Base-by-base conservation (phyloP, 2,797 vertebrate genomes). In the Notamacropus eugenii region DNA sequence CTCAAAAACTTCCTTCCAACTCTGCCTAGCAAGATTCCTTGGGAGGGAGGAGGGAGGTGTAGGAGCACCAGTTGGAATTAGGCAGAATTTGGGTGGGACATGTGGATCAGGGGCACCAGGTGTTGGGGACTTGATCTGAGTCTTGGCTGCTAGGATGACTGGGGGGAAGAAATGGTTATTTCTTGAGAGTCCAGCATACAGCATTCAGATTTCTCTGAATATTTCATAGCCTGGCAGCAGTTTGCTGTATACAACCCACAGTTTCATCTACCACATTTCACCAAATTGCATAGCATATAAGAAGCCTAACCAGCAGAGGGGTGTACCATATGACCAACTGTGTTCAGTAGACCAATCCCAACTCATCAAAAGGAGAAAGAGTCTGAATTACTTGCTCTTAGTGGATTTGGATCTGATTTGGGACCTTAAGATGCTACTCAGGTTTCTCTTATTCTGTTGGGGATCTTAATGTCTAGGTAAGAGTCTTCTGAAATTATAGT, bases 131-230 rank as follows among this genome's bases (percentile, higher is more conserved):
- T 19, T 82, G 40, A 87, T 87, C 40, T 87, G 40, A 22, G 40
- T 87, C n/a, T 82, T 82, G 74, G n/a, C 74, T 87, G 22, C 40
- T 87, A 50, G 74, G 74, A 50, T 40, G 62, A 40, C 24, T 82
- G 9, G 74, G 74, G 14, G 6, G n/a, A 74, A 74, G 67, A 46
- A 82, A 46, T 82, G 40, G 19, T 82, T 46, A 82, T 82, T 82
- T 82, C 74, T 82, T 82, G 74, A 34, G 59, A 82, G 74, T 50
- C 74, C 74, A 87, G 74, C 74, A 87, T 87, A 87, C 74, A 87
- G 40, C 74, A 46, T 87, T 87, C 74, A 27, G 74, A 50, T 87
- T 87, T 87, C 74, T 87, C 74, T 87, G 74, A 87, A 87, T 28
- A 87, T 87, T 87, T 87, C 40, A 87, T 50, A 87, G 74, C 74